Percentiles rank a stretch among this genome's conserved stretches.
Evolutionary conservation across 1,140 invertebrate species (phyloP).

Genomic region (Drosophila bipectinata): DNA sequence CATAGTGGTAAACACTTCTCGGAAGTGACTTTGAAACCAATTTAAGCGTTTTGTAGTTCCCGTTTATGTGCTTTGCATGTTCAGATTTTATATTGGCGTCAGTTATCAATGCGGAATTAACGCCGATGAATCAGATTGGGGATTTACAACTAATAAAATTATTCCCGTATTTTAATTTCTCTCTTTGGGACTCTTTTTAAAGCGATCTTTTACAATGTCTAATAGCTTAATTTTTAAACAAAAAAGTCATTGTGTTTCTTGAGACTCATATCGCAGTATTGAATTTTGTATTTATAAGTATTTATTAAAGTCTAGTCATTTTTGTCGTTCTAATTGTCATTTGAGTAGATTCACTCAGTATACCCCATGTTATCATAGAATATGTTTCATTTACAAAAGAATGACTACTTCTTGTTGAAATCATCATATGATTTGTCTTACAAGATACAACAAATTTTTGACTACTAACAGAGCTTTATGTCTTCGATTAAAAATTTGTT

Average conservation of each 20-base stretch:
- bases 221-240: too few relatives aligned
- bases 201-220: too few relatives aligned
- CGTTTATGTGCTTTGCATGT: slow-evolving; percentile 62
- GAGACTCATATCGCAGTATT: background rate
- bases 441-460: too few relatives aligned
- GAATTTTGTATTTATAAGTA: slow-evolving; percentile 17
- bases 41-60: slow-evolving; percentile 59
- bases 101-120: background rate
- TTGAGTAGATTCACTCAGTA: slow-evolving; percentile 9
- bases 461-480: too few relatives aligned
- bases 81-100: slow-evolving; percentile 33
- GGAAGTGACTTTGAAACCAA: slow-evolving; percentile 65
- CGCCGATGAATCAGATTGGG: slow-evolving; percentile 27
- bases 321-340: background rate
- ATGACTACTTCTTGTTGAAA: too few relatives aligned
- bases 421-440: too few relatives aligned
- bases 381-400: too few relatives aligned
- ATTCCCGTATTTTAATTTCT: background rate
- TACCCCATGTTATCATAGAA: too few relatives aligned
- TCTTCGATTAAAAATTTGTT: too few relatives aligned
- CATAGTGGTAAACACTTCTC: slow-evolving; percentile 60
- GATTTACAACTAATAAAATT: slow-evolving; percentile 12
- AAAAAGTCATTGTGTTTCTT: too few relatives aligned
- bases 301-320: slow-evolving; percentile 17
- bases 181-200: too few relatives aligned